Base-by-base conservation (phyloP, 2,113 vertebrate genomes). In the Marmota monax region DNA sequence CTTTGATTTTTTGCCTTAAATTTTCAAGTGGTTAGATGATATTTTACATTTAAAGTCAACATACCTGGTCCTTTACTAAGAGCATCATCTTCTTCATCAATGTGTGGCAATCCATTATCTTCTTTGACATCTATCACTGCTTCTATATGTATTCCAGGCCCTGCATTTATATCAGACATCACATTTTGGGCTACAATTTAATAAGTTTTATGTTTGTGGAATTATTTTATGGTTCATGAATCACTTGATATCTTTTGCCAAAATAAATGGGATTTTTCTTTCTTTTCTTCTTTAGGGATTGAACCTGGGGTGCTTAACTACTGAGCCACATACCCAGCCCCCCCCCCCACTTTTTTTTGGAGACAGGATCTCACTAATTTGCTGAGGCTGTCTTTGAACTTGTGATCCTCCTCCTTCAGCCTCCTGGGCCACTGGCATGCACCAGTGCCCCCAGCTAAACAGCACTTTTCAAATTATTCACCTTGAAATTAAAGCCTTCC, bases 21-120 rank as follows among this genome's bases (percentile, higher is more conserved):
- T 32, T 87, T 78, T 29, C 51, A 72, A 48, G 63, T 53, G n/a
- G 39, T n/a, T 51, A 7, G 51, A 42, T 13, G 83, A 10, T 5
- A 73, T 42, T 83, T n/a, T 16, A 34, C 48, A 63, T 82, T 90
- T 39, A 45, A 14, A 45, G 39, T 4, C n/a, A 76, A 77, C 92
- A 84, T 94, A 98, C 97, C 97, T 96, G 25, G 37, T 27, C 45
- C 0, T 73, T 94, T 88, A 7, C 69, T 87, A 87, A 70, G 53
- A 45, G 0, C 4, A 2, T 51, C 34, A 5, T 83, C 42, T 39
- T n/a, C 70, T 18, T 76, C 58, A 63, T 70, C 22, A 37, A 9
- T 48, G 69, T 23, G 37, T 11, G 58, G 67, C n/a, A n/a, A 92
- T 73, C 79, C 70, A 29, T 10, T 22, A 10, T 80, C 90, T 9